phyloP scores from a whole-genome alignment of 2,797 vertebrate genomes.

The Hydrolagus colliei region DNA sequence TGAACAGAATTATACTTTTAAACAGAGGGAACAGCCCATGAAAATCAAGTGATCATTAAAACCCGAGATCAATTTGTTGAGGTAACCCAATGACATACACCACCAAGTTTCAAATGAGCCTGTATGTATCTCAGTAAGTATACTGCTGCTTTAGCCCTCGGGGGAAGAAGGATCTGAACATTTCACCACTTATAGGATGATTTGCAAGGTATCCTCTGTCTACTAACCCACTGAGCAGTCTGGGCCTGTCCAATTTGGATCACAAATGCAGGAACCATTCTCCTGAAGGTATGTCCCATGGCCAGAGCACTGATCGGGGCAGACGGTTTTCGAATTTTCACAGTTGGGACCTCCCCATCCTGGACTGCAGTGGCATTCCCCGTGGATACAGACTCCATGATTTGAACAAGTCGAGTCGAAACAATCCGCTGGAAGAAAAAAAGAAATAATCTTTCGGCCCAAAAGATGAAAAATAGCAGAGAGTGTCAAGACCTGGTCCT shows the following conservation, averaged over 20 bases:
- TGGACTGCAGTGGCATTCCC: slow-evolving; percentile 88
- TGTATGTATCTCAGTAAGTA: not conserved
- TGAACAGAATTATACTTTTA: not conserved
- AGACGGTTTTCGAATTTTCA: slow-evolving; percentile 85
- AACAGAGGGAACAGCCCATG: not conserved
- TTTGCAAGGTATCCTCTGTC: slow-evolving; percentile 21
- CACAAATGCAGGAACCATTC: slow-evolving; percentile 79
- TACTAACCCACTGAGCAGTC: slow-evolving; percentile 87
- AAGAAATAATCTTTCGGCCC: slow-evolving; percentile 35
- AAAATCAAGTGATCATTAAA: not conserved
- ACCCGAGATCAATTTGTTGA: not conserved
- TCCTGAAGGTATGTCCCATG: slow-evolving; percentile 86
- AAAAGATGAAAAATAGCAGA: slow-evolving; percentile 51
- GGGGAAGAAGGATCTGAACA: slow-evolving; percentile 1
- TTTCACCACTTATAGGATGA: slow-evolving; percentile 11
- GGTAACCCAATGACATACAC: not conserved
- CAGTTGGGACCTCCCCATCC: slow-evolving; percentile 88
- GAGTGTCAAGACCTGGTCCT: slow-evolving; percentile 49
- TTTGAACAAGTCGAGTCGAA: slow-evolving; percentile 80
- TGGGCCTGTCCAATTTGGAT: slow-evolving; percentile 83
- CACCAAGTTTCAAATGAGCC: not conserved
- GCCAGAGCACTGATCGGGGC: slow-evolving; percentile 89
- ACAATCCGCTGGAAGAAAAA: slow-evolving; percentile 69
- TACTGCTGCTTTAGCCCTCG: not conserved
- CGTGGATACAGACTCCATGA: slow-evolving; percentile 85